Base-by-base conservation (phyloP, 2,888 invertebrate genomes). In the Aproaerema taeniolella region DNA sequence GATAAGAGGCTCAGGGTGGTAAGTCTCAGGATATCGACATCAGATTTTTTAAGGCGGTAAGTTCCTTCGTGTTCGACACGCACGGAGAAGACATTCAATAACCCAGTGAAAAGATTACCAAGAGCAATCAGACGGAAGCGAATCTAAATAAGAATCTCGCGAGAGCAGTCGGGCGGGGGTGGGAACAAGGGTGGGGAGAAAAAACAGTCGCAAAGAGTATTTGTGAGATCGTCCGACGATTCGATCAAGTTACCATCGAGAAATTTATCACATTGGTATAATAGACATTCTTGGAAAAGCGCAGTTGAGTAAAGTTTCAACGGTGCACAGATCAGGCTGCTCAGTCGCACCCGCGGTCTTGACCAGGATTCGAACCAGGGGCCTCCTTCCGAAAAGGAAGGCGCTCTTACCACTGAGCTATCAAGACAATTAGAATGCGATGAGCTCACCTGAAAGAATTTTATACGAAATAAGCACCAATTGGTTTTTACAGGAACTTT, bases 91-190 rank as follows among this genome's bases (percentile, higher is more conserved):
- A 81, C 82, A 83, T 85, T 85, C 86, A 85, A 86, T 85, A 85
- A 86, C 80, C 76, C 69, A 81, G 81, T 79, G 83, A 82, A 86
- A 86, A 86, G 85, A 86, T 86, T 83, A 86, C 83, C 71, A 76
- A 80, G 83, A 83, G 86, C 85, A 85, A 86, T 86, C 86, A 86
- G 83, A 82, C 82, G 85, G 83, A 86, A 85, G 86, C 83, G 82
- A 85, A 86, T 86, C 86, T 86, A 86, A 86, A 86, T 86, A 86
- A 85, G 85, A 86, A 86, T 86, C 86, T 86, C 79, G 78, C 75
- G 78, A 76, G 82, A 79, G 77, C 76, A 77, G 73, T 69, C 68
- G 75, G 75, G 67, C 62, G 68, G 60, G 66, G 65, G 70, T 67
- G 68, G 65, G 65, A 61, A 55, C 57, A 31, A 39, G 58, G 60